Base-by-base conservation (phyloP, 1,140 invertebrate genomes). In the Heliconius hermathena region DNA sequence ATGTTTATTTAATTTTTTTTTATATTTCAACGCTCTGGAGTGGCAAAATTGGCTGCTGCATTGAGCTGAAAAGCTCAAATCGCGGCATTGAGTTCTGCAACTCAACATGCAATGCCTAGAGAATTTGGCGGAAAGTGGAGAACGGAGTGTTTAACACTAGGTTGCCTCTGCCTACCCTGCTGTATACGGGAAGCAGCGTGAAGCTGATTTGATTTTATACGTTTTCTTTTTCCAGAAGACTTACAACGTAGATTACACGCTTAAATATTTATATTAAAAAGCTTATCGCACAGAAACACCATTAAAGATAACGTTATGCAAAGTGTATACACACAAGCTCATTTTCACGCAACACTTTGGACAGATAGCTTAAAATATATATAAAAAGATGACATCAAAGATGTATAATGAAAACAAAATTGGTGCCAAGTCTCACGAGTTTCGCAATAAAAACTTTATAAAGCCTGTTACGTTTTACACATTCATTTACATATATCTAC, bases 351-450 rank as follows among this genome's bases (percentile, higher is more conserved):
- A 29, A 16, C 60, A 11, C 26, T 29, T 66, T 29, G 2, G 22
- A 66, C 22, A 66, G 22, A 66, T 66, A 66, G 22, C 60, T 66
- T 16, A 29, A 26, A 16, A 66, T 66, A 66, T 66, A 57, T 66
- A 66, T 29, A 66, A 66, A 66, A 66, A 66, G 60, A 66, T 66
- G 60, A 66, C 60, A 66, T 66, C 60, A 66, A 66, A 66, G 3
- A 66, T 66, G 60, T 66, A 66, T 66, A 66, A 66, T 66, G 60
- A 66, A 66, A 66, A 66, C 60, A 66, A 66, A 66, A 66, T 66
- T 66, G 60, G 13, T 66, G 60, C 60, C 60, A 66, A 66, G 26
- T 66, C 60, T 66, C 60, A 66, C 60, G 60, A 66, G 22, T 66
- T 66, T 29, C 26, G 60, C 60, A 66, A 66, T 66, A 66, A 66